Conservation (phyloP, 2,113 vertebrate genomes). For the Eleginops maclovinus region DNA sequence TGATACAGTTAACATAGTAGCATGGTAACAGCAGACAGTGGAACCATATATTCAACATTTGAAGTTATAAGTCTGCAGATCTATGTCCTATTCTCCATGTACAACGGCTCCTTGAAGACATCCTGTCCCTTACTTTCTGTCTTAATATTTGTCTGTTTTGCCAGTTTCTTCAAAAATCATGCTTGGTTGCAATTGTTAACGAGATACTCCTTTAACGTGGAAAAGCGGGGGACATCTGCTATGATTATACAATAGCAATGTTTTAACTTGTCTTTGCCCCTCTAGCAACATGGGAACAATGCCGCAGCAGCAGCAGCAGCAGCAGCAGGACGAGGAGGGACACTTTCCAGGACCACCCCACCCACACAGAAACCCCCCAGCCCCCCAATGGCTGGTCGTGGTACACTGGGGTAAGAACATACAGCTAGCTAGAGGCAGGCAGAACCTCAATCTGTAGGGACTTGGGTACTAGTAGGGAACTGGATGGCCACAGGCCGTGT, state of each 20-base stretch:
- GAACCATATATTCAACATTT: background rate
- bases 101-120: too few species aligned
- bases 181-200: background rate
- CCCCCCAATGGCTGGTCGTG: constrained; percentile 96
- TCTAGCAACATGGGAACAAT: constrained; percentile 95
- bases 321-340: constrained; percentile 89
- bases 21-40: background rate
- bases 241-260: background rate
- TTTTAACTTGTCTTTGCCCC: constrained; percentile 36
- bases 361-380: constrained; percentile 98
- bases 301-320: constrained; percentile 90
- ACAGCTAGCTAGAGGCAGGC: background rate
- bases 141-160: too few species aligned
- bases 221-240: too few species aligned
- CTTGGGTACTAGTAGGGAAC: too few species aligned
- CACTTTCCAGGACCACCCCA: constrained; percentile 96
- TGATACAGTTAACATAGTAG: background rate
- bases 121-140: too few species aligned
- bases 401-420: constrained; percentile 90
- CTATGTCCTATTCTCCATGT: background rate
- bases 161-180: too few species aligned
- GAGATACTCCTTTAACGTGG: background rate
- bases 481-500: too few species aligned
- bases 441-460: too few species aligned
- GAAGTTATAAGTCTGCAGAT: background rate